These are phyloP conservation scores for Apantesis nais DNA, from an alignment of 2,888 invertebrate genomes.

Conservation along the genomic window DNA sequence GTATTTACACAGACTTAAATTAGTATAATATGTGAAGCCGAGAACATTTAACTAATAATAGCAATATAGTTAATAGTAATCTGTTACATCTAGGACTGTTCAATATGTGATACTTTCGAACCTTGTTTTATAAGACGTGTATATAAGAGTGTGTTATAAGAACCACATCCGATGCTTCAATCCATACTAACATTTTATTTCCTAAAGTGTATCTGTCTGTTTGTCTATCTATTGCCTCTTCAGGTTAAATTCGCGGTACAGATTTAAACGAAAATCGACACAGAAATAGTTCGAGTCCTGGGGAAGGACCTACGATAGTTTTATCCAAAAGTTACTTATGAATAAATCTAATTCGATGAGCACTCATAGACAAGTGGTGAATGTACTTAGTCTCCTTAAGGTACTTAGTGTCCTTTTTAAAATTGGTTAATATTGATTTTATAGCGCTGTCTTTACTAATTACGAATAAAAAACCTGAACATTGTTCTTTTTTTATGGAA, in stretches of 20 bases:
- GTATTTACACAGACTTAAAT: background rate
- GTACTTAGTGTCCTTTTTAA: background rate
- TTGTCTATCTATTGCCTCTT: no score
- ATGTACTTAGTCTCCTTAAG: no score
- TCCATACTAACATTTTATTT: no score
- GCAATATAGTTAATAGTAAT: background rate
- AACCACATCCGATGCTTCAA: no score
- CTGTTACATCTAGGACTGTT: background rate
- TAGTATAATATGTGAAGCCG: background rate
- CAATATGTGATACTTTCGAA: background rate
- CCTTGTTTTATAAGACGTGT: background rate
- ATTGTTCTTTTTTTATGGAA: no score
- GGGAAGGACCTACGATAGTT: no score
- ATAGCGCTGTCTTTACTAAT: background rate
- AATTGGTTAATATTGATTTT: background rate
- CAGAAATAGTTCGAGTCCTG: no score
- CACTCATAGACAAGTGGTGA: background rate
- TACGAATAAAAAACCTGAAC: background rate
- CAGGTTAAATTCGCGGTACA: no score
- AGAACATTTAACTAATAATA: background rate
- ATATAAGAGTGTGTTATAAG: no score
- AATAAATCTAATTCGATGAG: background rate
- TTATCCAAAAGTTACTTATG: no score
- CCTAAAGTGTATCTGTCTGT: no score
- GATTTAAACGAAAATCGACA: no score